Base-by-base conservation (phyloP, 2,888 invertebrate species). In the Drosophila kambysellisi region DNA sequence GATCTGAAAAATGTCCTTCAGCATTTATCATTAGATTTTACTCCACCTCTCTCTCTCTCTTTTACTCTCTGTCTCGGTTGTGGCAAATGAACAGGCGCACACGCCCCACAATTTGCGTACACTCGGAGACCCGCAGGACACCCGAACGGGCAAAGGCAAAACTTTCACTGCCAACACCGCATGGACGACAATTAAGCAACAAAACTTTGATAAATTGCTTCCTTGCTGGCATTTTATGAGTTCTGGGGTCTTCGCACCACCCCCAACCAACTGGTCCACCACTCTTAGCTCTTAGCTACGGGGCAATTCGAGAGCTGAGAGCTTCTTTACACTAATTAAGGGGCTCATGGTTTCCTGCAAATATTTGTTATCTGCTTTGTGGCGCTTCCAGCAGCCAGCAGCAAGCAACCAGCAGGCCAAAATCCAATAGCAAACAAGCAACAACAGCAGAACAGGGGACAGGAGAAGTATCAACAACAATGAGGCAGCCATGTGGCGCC, bases 121-220 rank as follows among this genome's bases (percentile, higher is more conserved):
- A 11, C 37, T 35, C 32, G 15, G 43, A 11, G 9, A 9, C 32
- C 17, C 9, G 17, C 63, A 62, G 50, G 35, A 62, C 37, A 56
- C 52, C 46, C 51, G 62, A 57, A 35, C 29, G 25, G 64, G 56
- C 65, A 53, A 35, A 52, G 64, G 70, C 59, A 70, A 67, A 82
- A 81, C 75, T 84, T 87, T 84, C 76, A 88, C 74, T 79, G 70
- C 73, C 65, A 78, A 79, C 82, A 79, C 79, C 80, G 72, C 79
- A 88, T 83, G 81, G 81, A 88, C 90, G 87, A 91, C 88, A 91
- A 88, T 88, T 89, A 91, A 91, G 86, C 87, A 83, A 82, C 83
- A 91, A 85, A 86, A 90, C 87, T 88, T 91, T 91, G 91, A 91
- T 90, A 90, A 91, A 91, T 88, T 86, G 80, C 86, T 91, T 91